Base-by-base conservation (phyloP, 2,113 vertebrate genomes). In the Salvelinus namaycush region DNA sequence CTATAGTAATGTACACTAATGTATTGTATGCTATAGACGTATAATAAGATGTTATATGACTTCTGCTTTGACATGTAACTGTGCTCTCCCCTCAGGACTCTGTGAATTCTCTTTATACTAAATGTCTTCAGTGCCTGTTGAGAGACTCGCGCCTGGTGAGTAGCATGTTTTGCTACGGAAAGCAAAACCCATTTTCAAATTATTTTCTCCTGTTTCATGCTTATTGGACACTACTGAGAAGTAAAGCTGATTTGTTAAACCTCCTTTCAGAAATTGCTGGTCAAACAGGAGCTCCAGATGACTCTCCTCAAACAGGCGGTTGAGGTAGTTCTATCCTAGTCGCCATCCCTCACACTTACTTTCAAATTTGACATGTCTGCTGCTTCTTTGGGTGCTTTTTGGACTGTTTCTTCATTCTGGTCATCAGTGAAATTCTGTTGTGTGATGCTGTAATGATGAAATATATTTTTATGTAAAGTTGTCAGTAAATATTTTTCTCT, bases 251-350 rank as follows among this genome's bases (percentile, higher is more conserved):
- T 68, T 68, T 27, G 67, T 68, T 31, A 29, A 65, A 73, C 59
- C 26, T 79, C 27, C 76, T 87, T 87, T 77, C 82, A 99, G 98
- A 97, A 95, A 86, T 83, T 96, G 83, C 93, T 97, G 76, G 94
- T 95, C 13, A 97, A 96, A 87, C 96, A 99, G 90, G 97, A 98
- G 83, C 88, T 95, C 68, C 97, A 98, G 91, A 97, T 99, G 96
- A 96, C 91, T 78, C 88, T 99, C 67, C 96, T 99, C 83, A 98
- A 99, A 81, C 97, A 99, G 91, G 97, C 97, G 0, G 97, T 99
- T 49, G 98, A 99, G 95, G 98, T 99, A 89, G 39, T 44, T 44
- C 72, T 68, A 27, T 60, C 1, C 44, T 27, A 13, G 20, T 3
- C 60, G 0, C 13, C n/a, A 39, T 49, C 5, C 9, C 16, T 64